These are phyloP conservation scores for Cryptotermes secundus DNA, from an alignment of 1,140 invertebrate genomes.

Conservation along the genomic window DNA sequence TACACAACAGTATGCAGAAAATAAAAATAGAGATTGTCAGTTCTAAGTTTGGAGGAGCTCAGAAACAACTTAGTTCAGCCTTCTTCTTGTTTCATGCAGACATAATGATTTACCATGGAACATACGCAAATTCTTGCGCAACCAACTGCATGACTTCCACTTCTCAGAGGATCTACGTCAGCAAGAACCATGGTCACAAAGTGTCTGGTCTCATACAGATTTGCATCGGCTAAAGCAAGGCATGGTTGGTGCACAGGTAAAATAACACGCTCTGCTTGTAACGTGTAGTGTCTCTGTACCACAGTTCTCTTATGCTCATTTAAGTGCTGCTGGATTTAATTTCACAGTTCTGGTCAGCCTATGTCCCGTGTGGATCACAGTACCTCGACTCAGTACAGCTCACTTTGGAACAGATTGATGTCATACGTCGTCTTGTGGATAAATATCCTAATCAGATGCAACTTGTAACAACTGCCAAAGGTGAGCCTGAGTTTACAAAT, in stretches of 20 bases:
- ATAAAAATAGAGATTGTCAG: no score
- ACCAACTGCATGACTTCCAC: conserved; percentile 49
- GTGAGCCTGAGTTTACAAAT: conserved; percentile 45
- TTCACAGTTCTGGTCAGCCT: conserved; percentile 82
- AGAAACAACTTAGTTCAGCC: no score
- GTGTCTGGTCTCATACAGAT: conserved; percentile 55
- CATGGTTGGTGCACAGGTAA: conserved; percentile 61
- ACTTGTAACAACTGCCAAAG: conserved; percentile 59
- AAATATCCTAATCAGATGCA: conserved; percentile 61
- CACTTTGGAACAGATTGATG: conserved; percentile 79
- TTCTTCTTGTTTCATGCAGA: conserved; percentile 44
- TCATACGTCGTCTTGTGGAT: conserved; percentile 70
- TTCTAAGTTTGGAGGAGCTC: not conserved
- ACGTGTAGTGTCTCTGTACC: no score
- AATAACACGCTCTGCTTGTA: not conserved
- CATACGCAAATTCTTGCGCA: conserved; percentile 49
- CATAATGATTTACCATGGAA: conserved; percentile 64
- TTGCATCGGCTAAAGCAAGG: conserved; percentile 54
- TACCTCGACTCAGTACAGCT: conserved; percentile 76
- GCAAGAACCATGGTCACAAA: conserved; percentile 45
- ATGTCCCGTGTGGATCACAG: conserved; percentile 81
- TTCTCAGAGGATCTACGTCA: conserved; percentile 45
- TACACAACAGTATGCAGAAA: no score
- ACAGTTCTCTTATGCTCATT: no score
- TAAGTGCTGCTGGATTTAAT: not conserved